Conservation (phyloP, 2,797 vertebrate species). For the Ciconia nigra region DNA sequence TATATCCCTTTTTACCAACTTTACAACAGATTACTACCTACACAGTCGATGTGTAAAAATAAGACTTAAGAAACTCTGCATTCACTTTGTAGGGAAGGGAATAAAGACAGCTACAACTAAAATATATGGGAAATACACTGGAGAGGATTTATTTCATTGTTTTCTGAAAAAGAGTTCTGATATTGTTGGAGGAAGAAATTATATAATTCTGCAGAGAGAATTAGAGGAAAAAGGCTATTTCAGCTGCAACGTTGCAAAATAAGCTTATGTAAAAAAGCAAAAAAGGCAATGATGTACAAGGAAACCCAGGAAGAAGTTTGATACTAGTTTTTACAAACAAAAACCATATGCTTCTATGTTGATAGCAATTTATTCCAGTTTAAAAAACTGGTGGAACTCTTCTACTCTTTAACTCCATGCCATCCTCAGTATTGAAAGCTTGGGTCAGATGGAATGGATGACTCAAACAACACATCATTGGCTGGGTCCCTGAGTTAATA, state of each 20-base stretch:
- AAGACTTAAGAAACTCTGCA: not conserved
- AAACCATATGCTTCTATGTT: not conserved
- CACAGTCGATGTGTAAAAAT: not conserved
- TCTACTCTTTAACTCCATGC: not conserved
- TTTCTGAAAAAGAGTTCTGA: not conserved
- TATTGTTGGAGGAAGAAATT: not conserved
- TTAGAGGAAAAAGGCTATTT: not conserved
- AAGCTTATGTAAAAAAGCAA: not conserved
- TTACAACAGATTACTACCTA: not conserved
- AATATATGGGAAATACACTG: not conserved
- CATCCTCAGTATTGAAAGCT: not conserved
- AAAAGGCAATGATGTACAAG: not conserved
- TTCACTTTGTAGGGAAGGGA: not conserved
- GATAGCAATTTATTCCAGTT: not conserved
- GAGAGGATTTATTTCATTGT: not conserved
- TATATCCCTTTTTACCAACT: not conserved
- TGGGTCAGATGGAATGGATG: not conserved
- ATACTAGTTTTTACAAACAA: not conserved
- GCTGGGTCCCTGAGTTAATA: not conserved
- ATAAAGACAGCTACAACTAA: not conserved
- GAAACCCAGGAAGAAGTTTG: not conserved
- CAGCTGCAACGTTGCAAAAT: not conserved
- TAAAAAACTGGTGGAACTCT: not conserved
- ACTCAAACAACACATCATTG: not conserved
- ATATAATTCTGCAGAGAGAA: not conserved